Evolutionary conservation across 2,888 invertebrate genomes (phyloP), one percentile per base, ranked within the genome.

Genomic region (Philhelius pedissequus): DNA sequence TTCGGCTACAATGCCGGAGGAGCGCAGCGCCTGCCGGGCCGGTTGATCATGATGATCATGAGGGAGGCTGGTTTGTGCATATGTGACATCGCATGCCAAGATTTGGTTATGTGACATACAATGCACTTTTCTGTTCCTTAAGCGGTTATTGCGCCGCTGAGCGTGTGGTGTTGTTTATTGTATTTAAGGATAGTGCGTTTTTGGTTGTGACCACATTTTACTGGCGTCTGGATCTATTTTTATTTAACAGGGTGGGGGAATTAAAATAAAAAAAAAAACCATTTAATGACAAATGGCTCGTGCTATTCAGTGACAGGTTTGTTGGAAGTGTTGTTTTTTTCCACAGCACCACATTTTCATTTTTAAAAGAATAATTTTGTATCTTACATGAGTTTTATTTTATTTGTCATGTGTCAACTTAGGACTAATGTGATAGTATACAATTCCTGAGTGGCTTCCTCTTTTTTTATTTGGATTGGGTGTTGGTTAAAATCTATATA

Each of bases 271-370:
- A 25, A 38, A 38, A 58, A n/a, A 60, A 74, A 79, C 52, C 48
- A 66, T 84, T 79, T 66, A 75, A 76, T 84, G 84, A 84, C 84
- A 84, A 84, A 84, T 84, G 84, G 79, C 84, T 84, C 71, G 80
- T 80, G 80, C 70, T 75, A 80, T 43, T 48, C 27, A 80, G 70
- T 84, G 84, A 80, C 84, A 84, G 84, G 84, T 84, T 79, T 79
- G 75, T 54, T 74, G 62, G 52, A 45, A 84, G 74, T 66, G 68
- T 74, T 58, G 45, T 71, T 20, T 35, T 35, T 18, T 64, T 62
- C 15, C 60, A 60, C n/a, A 25, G 60, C 15, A n/a, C 43, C 27
- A 56, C 43, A 56, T 40, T 43, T 60, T 22, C 30, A 32, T 66
- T 68, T 60, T 73, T 58, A 22, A 69, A 56, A 70, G 56, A 32